Conservation (phyloP, 2,888 invertebrate species). For the Allophyes oxyacanthae region DNA sequence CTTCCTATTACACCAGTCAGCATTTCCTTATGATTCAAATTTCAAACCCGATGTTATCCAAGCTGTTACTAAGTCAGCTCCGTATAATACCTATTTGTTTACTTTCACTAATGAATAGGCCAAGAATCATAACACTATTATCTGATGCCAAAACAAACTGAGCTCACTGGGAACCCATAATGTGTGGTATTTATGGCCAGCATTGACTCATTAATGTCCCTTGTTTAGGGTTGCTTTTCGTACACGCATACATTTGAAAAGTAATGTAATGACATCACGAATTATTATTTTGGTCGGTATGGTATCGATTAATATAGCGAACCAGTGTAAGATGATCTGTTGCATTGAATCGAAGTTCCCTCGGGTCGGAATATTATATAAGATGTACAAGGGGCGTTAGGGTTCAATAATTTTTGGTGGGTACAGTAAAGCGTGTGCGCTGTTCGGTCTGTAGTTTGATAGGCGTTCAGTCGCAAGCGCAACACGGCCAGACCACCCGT, state of each 20-base stretch:
- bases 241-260: slow-evolving; percentile 70
- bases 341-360: slow-evolving; percentile 64
- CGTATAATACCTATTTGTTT: slow-evolving; percentile 40
- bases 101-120: slow-evolving; percentile 49
- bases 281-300: slow-evolving; percentile 72
- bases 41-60: slow-evolving; percentile 9
- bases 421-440: slow-evolving; percentile 54
- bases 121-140: slow-evolving; percentile 55
- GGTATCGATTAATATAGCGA: slow-evolving; percentile 70
- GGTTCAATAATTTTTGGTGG: slow-evolving; percentile 66
- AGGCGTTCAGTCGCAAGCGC: slow-evolving; percentile 70
- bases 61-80: slow-evolving; percentile 12
- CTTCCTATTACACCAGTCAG: slow-evolving; percentile 27
- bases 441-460: slow-evolving; percentile 61
- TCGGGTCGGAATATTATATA: slow-evolving; percentile 37
- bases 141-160: slow-evolving; percentile 62
- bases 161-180: slow-evolving; percentile 57
- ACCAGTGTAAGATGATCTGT: slow-evolving; percentile 69
- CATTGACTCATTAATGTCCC: slow-evolving; percentile 69
- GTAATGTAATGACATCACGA: slow-evolving; percentile 74
- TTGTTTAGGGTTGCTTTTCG: slow-evolving; percentile 73
- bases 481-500: slow-evolving; percentile 75
- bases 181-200: slow-evolving; percentile 62
- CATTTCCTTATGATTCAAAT: slow-evolving; percentile 33
- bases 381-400: slow-evolving; percentile 61